Percentiles rank a stretch among this genome's conserved stretches.
These are phyloP conservation scores for Drosophila nikananu DNA, from an alignment of 1,140 invertebrate genomes.

Conservation along the genomic window DNA sequence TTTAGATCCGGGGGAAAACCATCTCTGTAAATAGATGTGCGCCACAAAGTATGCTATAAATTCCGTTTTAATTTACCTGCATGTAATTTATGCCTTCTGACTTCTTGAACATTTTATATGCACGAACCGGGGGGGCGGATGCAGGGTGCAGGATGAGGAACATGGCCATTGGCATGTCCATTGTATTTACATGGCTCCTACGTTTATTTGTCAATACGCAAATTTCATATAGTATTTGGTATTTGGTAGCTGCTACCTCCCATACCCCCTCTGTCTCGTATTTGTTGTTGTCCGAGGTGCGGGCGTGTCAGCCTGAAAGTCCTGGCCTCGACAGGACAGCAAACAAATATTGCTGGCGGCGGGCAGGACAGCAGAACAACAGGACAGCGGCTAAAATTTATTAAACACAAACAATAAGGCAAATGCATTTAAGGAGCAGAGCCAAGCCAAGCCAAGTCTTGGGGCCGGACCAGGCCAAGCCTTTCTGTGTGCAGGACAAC, in stretches of 20 bases:
- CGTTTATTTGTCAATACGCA: slow-evolving; percentile 84
- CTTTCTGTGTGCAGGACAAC: slow-evolving; percentile 44
- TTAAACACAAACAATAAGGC: slow-evolving; percentile 84
- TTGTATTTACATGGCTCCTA: slow-evolving; percentile 79
- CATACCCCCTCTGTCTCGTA: not conserved
- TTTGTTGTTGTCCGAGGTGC: slow-evolving; percentile 6
- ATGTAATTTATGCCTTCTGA: slow-evolving; percentile 83
- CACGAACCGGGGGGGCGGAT: not conserved
- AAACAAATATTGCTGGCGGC: slow-evolving; percentile 77
- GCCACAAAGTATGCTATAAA: slow-evolving; percentile 83
- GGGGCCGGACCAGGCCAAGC: slow-evolving; percentile 32
- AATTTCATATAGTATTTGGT: slow-evolving; percentile 81
- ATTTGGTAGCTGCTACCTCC: slow-evolving; percentile 38
- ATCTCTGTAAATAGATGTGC: slow-evolving; percentile 69
- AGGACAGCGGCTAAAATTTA: slow-evolving; percentile 80
- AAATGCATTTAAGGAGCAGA: slow-evolving; percentile 75
- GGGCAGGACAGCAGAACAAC: slow-evolving; percentile 43
- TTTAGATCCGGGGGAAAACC: slow-evolving; percentile 12
- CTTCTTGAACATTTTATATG: slow-evolving; percentile 75
- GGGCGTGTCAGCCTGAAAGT: slow-evolving; percentile 50
- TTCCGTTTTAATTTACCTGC: slow-evolving; percentile 83
- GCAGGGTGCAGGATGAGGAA: slow-evolving; percentile 17
- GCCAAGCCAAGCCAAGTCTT: slow-evolving; percentile 44
- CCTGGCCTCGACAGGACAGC: slow-evolving; percentile 67
- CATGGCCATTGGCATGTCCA: slow-evolving; percentile 80